Conservation (phyloP, 2,888 invertebrate genomes). For the Aricia artaxerxes region DNA sequence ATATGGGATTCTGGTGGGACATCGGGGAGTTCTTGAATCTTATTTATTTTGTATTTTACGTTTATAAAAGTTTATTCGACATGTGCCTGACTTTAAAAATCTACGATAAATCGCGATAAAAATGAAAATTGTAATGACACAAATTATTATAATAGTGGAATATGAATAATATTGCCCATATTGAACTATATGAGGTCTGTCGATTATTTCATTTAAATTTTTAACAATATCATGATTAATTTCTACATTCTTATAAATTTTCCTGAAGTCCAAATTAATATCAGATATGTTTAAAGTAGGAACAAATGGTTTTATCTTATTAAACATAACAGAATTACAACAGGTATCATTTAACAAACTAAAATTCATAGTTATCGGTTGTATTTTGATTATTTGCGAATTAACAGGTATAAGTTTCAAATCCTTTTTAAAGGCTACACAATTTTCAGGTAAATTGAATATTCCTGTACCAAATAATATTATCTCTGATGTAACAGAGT, state of each 20-base stretch:
- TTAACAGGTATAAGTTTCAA: too few relatives aligned
- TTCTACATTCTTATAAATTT: constrained; percentile 15
- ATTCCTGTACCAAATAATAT: too few relatives aligned
- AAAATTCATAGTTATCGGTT: too few relatives aligned
- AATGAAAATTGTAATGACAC: background rate
- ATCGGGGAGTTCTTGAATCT: background rate
- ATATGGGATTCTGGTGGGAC: background rate
- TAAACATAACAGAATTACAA: constrained; percentile 30
- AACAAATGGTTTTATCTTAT: constrained; percentile 9
- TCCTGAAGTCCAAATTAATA: constrained; percentile 28
- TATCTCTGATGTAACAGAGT: too few relatives aligned
- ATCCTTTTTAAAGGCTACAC: too few relatives aligned
- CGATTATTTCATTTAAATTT: too few relatives aligned
- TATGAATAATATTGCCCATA: constrained; percentile 27
- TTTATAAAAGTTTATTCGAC: constrained; percentile 13
- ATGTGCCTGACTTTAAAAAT: constrained; percentile 13
- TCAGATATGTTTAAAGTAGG: constrained; percentile 23
- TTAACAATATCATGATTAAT: background rate
- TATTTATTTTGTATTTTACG: constrained; percentile 23
- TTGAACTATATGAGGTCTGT: constrained; percentile 30
- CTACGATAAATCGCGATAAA: constrained; percentile 18
- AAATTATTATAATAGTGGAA: constrained; percentile 25
- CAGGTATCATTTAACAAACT: constrained; percentile 17
- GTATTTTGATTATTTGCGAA: too few relatives aligned
- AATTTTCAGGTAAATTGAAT: too few relatives aligned